Evolutionary conservation across 1,140 invertebrate species (phyloP).

Genomic region (Nasonia vitripennis): DNA sequence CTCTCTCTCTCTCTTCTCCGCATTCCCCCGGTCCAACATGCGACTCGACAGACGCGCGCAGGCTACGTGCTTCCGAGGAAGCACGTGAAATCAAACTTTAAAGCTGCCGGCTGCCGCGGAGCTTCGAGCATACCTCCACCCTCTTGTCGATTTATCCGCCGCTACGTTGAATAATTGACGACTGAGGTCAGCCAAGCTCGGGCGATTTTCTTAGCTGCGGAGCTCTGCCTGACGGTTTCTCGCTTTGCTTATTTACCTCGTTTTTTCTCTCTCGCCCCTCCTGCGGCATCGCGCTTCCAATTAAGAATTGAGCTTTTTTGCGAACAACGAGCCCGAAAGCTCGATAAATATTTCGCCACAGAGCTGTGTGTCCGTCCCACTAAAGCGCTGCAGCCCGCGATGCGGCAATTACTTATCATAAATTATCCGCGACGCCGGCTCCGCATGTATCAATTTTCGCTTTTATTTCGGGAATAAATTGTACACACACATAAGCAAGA

Average conservation of each 20-base stretch:
- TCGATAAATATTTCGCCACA: not conserved
- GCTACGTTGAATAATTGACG: conserved; percentile 64
- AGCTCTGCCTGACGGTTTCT: not conserved
- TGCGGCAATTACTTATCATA: conserved; percentile 11
- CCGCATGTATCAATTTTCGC: conserved; percentile 4
- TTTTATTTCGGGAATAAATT: conserved; percentile 8
- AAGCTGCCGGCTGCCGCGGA: conserved; percentile 50
- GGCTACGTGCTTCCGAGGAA: conserved; percentile 49
- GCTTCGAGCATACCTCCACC: conserved; percentile 6
- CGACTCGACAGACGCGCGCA: conserved; percentile 14
- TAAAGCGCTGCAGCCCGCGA: not conserved
- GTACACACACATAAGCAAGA: too few species aligned
- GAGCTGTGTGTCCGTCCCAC: not conserved
- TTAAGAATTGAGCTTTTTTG: not conserved
- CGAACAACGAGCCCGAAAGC: not conserved
- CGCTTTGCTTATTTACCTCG: not conserved
- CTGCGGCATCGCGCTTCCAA: not conserved
- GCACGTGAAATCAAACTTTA: conserved; percentile 65
- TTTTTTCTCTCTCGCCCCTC: not conserved
- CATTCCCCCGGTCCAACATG: not conserved
- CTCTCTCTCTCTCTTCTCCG: conserved; percentile 52
- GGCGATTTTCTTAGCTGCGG: conserved; percentile 59
- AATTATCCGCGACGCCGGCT: not conserved
- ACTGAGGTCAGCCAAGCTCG: conserved; percentile 58
- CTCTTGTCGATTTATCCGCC: conserved; percentile 60